A percentile compares a stretch with the other conserved stretches of the same genome.
Conservation (phyloP, 1,140 invertebrate species). For the Ectropis grisescens region DNA sequence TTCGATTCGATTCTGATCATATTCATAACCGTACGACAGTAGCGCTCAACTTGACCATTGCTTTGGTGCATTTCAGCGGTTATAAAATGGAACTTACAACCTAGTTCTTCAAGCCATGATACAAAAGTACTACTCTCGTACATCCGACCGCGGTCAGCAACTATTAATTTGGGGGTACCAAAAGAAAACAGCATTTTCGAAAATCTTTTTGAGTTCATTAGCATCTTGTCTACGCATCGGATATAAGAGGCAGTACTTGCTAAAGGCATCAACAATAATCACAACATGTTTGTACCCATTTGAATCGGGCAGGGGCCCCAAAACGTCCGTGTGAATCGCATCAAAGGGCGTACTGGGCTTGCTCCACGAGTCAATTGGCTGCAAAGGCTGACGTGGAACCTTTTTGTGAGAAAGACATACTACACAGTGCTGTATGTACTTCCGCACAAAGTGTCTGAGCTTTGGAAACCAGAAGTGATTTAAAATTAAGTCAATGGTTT, state of each 20-base stretch:
- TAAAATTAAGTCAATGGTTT: slow-evolving; percentile 15
- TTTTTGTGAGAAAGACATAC: not conserved
- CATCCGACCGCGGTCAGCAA: not conserved
- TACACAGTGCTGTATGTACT: not conserved
- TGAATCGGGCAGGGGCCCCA: not conserved
- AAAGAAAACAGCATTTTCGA: not conserved
- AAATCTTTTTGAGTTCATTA: not conserved
- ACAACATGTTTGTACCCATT: not conserved
- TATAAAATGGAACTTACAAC: not conserved
- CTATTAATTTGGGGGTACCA: not conserved
- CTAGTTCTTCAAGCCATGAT: not conserved
- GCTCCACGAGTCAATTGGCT: not conserved
- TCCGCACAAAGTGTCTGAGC: not conserved
- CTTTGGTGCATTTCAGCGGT: not conserved
- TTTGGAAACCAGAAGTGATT: not conserved
- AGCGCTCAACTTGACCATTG: slow-evolving; percentile 4
- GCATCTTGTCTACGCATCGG: not conserved
- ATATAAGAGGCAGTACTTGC: not conserved
- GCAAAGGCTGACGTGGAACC: not conserved
- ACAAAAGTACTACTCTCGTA: not conserved
- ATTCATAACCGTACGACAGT: slow-evolving; percentile 4
- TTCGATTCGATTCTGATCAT: slow-evolving; percentile 1
- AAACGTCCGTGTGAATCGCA: not conserved
- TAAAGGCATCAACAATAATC: not conserved
- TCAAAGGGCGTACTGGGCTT: not conserved